Percentiles rank a stretch among this genome's conserved stretches.
Conservation (phyloP, 2,113 vertebrate species). For the Picathartes gymnocephalus region DNA sequence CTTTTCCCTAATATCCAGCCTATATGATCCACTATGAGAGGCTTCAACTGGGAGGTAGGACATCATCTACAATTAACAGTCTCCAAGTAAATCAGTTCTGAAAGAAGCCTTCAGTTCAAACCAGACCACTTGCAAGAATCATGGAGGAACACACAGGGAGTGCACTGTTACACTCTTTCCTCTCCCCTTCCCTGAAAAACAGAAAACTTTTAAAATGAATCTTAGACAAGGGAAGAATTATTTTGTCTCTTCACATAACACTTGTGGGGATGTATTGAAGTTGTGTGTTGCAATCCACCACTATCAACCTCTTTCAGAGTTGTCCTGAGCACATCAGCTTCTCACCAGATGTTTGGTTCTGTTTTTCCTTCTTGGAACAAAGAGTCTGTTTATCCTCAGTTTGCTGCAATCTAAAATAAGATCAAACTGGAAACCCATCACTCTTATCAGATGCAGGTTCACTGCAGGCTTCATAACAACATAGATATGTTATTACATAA, state of each 20-base stretch:
- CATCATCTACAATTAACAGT: not conserved
- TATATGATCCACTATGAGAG: not conserved
- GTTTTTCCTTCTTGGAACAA: not conserved
- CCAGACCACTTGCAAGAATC: not conserved
- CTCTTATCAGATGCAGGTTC: conserved; percentile 3
- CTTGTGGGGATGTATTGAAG: not conserved
- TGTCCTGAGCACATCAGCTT: conserved; percentile 32
- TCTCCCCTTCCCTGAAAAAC: not conserved
- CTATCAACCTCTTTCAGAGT: not conserved
- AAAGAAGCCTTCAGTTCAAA: not conserved
- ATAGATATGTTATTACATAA: not conserved
- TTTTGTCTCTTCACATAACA: conserved; percentile 11
- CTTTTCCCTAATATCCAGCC: no score
- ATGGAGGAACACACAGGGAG: not conserved
- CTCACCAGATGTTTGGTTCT: conserved; percentile 10
- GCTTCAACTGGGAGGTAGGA: not conserved
- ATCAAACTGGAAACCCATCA: conserved; percentile 25
- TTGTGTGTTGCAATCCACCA: not conserved
- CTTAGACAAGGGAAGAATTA: conserved; percentile 30
- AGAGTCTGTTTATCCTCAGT: conserved; percentile 18
- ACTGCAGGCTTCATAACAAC: not conserved
- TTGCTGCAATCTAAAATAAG: conserved; percentile 25
- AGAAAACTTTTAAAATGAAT: not conserved
- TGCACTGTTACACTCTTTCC: not conserved
- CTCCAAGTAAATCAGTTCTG: not conserved